These are phyloP conservation scores for Hypanus sabinus DNA, from an alignment of 2,113 vertebrate species.

Conservation along the genomic window DNA sequence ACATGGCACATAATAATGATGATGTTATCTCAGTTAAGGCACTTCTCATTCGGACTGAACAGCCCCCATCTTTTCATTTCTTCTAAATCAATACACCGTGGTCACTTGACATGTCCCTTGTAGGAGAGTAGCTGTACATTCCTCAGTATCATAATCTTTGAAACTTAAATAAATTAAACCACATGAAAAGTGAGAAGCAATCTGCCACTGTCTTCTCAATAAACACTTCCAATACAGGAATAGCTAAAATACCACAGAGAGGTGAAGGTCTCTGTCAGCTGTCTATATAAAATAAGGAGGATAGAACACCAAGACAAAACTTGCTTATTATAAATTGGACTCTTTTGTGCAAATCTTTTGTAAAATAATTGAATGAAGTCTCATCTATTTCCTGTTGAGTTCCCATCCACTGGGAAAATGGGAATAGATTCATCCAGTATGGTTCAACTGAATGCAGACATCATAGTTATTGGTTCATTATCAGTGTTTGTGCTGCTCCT, in stretches of 20 bases:
- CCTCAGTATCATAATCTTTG: neutral
- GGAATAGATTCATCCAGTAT: too few relatives aligned
- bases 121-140: neutral
- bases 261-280: neutral
- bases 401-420: too few relatives aligned
- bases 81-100: neutral
- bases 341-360: too few relatives aligned
- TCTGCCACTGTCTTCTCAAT: neutral
- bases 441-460: too few relatives aligned
- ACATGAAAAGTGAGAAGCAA: neutral
- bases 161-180: neutral
- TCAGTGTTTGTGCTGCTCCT: too few relatives aligned
- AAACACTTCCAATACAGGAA: neutral
- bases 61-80: neutral
- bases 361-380: too few relatives aligned
- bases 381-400: too few relatives aligned
- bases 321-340: too few relatives aligned
- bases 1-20: too few relatives aligned
- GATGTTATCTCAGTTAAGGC: too few relatives aligned
- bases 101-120: neutral
- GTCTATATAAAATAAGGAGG: neutral
- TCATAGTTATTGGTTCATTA: too few relatives aligned
- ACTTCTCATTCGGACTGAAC: neutral
- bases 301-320: neutral
- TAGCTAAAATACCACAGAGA: neutral